phyloP scores from a whole-genome alignment of 2,888 invertebrate species.

The Idaea biselata region DNA sequence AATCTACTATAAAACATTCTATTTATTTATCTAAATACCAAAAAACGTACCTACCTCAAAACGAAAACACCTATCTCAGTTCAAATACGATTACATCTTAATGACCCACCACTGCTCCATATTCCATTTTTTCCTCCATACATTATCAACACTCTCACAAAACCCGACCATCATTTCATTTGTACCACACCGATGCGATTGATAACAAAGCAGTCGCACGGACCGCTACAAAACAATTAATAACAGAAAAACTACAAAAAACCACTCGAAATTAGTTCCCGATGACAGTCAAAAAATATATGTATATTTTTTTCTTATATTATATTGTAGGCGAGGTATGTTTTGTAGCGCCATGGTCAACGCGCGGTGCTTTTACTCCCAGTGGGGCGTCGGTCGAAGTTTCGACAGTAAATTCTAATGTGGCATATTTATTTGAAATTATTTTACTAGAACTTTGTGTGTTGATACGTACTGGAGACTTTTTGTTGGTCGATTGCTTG shows the following conservation, averaged over 20 bases:
- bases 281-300: conserved; percentile 80
- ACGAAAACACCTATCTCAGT: neutral
- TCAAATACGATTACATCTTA: conserved; percentile 11
- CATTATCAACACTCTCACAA: neutral
- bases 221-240: conserved; percentile 63
- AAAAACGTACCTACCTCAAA: neutral
- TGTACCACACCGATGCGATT: conserved; percentile 12
- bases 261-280: conserved; percentile 76
- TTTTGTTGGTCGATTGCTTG: neutral
- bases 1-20: no score
- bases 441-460: conserved; percentile 76
- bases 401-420: conserved; percentile 68
- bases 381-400: conserved; percentile 54
- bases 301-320: conserved; percentile 60
- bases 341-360: conserved; percentile 62
- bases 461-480: conserved; percentile 16
- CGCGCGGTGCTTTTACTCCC: conserved; percentile 68
- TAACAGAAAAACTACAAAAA: conserved; percentile 74
- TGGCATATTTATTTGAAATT: conserved; percentile 77
- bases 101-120: neutral
- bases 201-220: conserved; percentile 44
- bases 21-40: neutral
- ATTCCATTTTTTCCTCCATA: neutral
- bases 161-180: neutral
- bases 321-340: conserved; percentile 43